These are phyloP conservation scores for Platyura marginata DNA, from an alignment of 1,140 invertebrate species.

Conservation along the genomic window DNA sequence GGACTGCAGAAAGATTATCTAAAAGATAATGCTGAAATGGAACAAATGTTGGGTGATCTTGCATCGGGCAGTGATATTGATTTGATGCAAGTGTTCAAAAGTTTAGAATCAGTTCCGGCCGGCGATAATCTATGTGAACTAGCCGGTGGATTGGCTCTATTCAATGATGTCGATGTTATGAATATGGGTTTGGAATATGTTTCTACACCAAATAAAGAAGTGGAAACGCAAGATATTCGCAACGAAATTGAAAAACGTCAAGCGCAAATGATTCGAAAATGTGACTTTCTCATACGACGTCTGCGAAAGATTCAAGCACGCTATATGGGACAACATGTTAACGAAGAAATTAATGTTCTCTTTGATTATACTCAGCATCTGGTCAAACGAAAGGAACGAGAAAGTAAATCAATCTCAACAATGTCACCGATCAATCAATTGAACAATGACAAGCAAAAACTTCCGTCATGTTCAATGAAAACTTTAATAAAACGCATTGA, in stretches of 20 bases:
- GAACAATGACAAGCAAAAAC: conserved; percentile 12
- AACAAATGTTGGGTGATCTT: conserved; percentile 16
- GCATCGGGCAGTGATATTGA: conserved; percentile 6
- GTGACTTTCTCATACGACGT: conserved; percentile 49
- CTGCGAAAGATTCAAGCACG: conserved; percentile 54
- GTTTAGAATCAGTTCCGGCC: conserved; percentile 11
- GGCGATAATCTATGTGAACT: conserved; percentile 16
- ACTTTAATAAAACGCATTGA: conserved; percentile 16
- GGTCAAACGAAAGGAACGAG: conserved; percentile 16
- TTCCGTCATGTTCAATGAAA: conserved; percentile 15
- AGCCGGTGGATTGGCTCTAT: conserved; percentile 7
- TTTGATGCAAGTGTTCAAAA: conserved; percentile 21
- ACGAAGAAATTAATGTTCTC: conserved; percentile 51
- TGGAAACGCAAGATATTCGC: conserved; percentile 10
- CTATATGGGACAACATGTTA: conserved; percentile 50
- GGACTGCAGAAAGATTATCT: conserved; percentile 5
- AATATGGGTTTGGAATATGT: conserved; percentile 9
- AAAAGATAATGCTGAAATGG: conserved; percentile 9
- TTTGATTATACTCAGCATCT: conserved; percentile 44
- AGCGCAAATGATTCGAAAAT: conserved; percentile 39
- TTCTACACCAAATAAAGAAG: conserved; percentile 6
- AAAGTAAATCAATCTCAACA: conserved; percentile 10
- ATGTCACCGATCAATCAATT: neutral
- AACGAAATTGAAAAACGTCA: conserved; percentile 28
- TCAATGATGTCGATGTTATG: conserved; percentile 14